These are phyloP conservation scores for Erythrocebus patas DNA, from an alignment of 2,113 vertebrate species.

Conservation along the genomic window DNA sequence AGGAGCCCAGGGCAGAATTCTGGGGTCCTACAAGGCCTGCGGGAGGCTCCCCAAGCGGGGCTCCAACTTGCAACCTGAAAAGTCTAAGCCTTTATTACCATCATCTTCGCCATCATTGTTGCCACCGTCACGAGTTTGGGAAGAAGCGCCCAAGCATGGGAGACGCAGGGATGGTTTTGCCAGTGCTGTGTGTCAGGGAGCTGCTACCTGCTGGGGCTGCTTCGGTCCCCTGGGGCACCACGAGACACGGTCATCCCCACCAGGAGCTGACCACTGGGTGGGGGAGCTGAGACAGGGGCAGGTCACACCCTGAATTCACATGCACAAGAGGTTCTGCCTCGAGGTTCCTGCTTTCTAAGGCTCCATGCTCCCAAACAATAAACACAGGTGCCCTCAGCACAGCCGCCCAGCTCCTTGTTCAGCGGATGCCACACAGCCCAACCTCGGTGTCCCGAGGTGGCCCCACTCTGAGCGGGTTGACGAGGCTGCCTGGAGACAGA, in stretches of 20 bases:
- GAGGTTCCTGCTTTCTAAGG: too few relatives aligned
- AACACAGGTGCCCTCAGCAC: not conserved
- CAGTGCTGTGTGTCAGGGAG: not conserved
- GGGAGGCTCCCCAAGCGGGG: rapidly evolving
- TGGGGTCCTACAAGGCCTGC: rapidly evolving
- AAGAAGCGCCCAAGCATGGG: rapidly evolving
- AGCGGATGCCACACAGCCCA: not conserved
- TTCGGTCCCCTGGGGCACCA: rapidly evolving
- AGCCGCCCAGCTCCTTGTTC: not conserved
- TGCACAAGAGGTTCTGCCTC: not conserved
- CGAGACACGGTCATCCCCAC: rapidly evolving
- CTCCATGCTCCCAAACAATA: rapidly evolving
- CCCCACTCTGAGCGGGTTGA: rapidly evolving
- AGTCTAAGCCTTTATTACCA: not conserved
- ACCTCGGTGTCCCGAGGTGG: rapidly evolving
- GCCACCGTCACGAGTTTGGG: not conserved
- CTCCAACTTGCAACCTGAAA: too few relatives aligned
- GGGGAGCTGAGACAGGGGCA: not conserved
- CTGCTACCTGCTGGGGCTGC: rapidly evolving
- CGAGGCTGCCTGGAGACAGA: too few relatives aligned
- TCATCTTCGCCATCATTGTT: not conserved
- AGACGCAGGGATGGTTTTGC: rapidly evolving
- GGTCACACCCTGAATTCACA: too few relatives aligned
- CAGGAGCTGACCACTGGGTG: rapidly evolving
- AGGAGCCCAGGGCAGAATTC: not conserved